Evolutionary conservation across 2,113 vertebrate species (phyloP).

Genomic region (Heterotilapia buettikoferi): DNA sequence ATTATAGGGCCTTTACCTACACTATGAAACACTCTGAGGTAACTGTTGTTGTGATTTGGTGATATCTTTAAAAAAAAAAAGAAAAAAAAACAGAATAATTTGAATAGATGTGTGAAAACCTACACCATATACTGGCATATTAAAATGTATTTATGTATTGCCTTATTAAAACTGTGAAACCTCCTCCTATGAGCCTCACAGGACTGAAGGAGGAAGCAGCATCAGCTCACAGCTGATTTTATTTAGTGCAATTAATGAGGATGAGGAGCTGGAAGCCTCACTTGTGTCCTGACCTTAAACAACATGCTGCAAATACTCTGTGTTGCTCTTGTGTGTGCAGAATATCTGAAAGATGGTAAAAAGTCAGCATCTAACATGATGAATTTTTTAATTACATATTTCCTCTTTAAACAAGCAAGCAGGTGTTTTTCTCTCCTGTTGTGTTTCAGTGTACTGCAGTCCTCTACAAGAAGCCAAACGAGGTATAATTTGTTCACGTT

Average conservation of each 20-base stretch:
- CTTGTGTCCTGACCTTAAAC: background rate
- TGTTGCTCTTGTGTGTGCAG: background rate
- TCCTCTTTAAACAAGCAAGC: background rate
- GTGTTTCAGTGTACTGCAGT: background rate
- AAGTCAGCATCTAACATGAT: background rate
- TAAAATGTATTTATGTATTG: background rate
- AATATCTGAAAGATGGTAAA: background rate
- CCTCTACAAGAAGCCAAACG: background rate
- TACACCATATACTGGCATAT: background rate
- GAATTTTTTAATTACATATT: rapidly evolving
- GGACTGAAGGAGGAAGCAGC: background rate
- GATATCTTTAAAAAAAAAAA: background rate
- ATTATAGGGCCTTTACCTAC: background rate
- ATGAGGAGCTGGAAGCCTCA: background rate
- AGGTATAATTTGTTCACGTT: background rate
- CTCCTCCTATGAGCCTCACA: background rate
- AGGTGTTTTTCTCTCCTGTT: background rate
- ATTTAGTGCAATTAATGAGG: background rate
- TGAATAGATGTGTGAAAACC: background rate
- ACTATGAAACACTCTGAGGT: background rate
- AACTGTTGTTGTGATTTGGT: background rate
- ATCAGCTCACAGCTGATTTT: constrained; percentile 17
- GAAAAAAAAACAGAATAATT: background rate
- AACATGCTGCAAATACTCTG: constrained; percentile 1
- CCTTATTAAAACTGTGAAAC: background rate